Evolutionary conservation across 2,888 invertebrate genomes (phyloP), one percentile per base, ranked within the genome.

Genomic region (Callinectes sapidus): DNA sequence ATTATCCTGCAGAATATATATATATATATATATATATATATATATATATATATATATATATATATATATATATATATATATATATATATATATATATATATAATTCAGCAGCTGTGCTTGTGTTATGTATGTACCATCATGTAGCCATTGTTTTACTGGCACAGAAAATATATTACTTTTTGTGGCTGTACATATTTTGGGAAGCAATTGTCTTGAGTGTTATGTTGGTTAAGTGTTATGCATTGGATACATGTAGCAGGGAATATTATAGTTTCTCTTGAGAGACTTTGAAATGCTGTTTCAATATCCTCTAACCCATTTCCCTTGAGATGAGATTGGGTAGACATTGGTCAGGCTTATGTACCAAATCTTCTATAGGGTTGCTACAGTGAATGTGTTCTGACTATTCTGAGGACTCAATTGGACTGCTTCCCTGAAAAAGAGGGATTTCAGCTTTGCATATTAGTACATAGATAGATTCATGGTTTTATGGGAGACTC

Each of bases 61-160:
- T 81, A 81, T 81, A 81, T 81, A 81, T 81, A 81, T 81, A 81
- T 81, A 81, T 81, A 81, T 81, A 48, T 48, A 48, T 48, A 48
- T 48, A 48, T 48, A 48, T 48, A 48, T 48, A 42, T 42, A 42
- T 42, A 42, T 55, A 55, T 55, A 55, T 55, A 55, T 61, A 61
- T 18, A 81, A 16, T 81, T 8, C 16, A 35, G 35, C 81, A 81
- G 35, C 81, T 35, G 3, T 32, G 32, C 2, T 48, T 81, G 35
- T 32, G 28, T 5, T 81, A 35, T 35, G 28, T 81, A 35, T 81
- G 3, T 81, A 81, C 28, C 71, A 28, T 71, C 5, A n/a, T 35
- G n/a, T 81, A 81, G 35, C 14, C 81, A 35, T 16, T 81, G 81
- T 35, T 14, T 32, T 18, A 35, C 2, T 16, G 16, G 35, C 18